Conservation (phyloP, 2,113 vertebrate genomes). For the Plecotus auritus region DNA sequence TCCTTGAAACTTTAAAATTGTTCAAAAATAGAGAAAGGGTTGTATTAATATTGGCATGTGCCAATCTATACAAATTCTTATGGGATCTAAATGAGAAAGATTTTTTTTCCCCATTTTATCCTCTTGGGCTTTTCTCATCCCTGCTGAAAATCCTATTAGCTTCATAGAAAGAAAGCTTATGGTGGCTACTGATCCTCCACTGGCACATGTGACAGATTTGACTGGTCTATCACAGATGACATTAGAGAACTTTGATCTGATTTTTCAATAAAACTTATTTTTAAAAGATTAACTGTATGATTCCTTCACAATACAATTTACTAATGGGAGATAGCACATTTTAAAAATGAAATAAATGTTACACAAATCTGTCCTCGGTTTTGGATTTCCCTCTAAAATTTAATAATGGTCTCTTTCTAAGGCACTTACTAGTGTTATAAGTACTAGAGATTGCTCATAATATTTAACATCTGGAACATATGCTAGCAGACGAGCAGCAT, state of each 20-base stretch:
- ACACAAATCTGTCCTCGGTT: background rate
- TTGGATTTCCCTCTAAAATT: constrained; percentile 6
- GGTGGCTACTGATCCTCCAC: background rate
- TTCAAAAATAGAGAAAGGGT: background rate
- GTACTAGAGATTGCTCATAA: constrained; percentile 8
- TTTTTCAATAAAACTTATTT: background rate
- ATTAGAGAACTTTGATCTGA: background rate
- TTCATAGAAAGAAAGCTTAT: background rate
- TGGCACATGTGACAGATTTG: background rate
- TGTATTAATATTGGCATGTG: background rate
- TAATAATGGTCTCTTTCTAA: constrained; percentile 21
- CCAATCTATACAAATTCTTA: background rate
- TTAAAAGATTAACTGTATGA: background rate
- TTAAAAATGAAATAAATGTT: constrained; percentile 25
- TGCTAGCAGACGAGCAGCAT: constrained; percentile 35
- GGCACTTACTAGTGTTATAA: constrained; percentile 4
- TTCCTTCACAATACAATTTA: background rate
- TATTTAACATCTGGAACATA: constrained; percentile 60
- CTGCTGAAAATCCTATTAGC: background rate
- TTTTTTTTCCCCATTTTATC: background rate
- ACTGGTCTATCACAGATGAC: background rate
- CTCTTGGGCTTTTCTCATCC: background rate
- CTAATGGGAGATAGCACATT: background rate
- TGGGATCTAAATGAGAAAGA: background rate
- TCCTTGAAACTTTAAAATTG: background rate